Evolutionary conservation across 2,888 invertebrate species (phyloP), one percentile per base, ranked within the genome.

Genomic region (Archips crataeganus): DNA sequence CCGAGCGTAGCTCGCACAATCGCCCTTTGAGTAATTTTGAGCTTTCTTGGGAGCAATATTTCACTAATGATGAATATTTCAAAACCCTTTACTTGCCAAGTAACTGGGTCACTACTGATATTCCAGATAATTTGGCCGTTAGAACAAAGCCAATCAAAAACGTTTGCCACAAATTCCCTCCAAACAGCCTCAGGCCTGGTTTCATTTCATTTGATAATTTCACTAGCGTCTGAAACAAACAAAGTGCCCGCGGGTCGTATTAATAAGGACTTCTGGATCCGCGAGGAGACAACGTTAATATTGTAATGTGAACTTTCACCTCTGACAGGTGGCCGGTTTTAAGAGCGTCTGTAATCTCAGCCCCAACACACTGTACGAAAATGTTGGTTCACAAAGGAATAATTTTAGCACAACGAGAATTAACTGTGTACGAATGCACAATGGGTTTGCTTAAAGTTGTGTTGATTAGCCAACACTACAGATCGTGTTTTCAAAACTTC

Each of bases 141-240:
- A n/a, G 59, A 34, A 64, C 59, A 71, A 71, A 47, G 64, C 57
- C 70, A 61, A 69, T 69, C 69, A 69, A 51, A 23, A 64, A 54
- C 70, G 42, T 54, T 64, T 47, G 47, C 70, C 57, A 59, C 57
- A 23, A 71, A 64, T 45, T 23, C 45, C 39, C 57, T 57, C 39
- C 57, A 49, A 36, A 36, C 70, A 34, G 47, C 63, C 49, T n/a
- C 15, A 11, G 70, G 63, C 15, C 67, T 13, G 57, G 36, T 71
- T 49, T 39, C 39, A 65, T 71, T 71, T 60, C 71, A 64, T 65
- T 65, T 60, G 23, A 49, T 66, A 71, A 71, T 66, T 71, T 71
- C 59, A 60, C 65, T 49, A 59, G 64, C 64, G 60, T 10, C 15
- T 8, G 5, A 39, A 32, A 10, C 23, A 49, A 11, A 49, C 49